Percentiles rank a stretch among this genome's conserved stretches.
Conservation (phyloP, 2,797 vertebrate genomes). For the Alauda arvensis region DNA sequence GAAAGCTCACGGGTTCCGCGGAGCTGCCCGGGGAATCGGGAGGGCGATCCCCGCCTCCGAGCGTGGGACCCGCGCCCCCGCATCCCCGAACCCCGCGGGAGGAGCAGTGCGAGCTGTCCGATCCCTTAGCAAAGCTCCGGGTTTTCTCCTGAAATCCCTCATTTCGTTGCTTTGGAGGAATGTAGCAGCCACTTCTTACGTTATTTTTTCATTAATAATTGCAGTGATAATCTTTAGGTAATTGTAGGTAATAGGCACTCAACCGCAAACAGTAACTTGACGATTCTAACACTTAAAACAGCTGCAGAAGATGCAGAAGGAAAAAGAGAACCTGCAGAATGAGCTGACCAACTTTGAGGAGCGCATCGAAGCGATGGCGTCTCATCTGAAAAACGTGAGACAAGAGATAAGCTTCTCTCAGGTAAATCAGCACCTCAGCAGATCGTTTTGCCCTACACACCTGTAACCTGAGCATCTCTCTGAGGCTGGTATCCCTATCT, state of each 20-base stretch:
- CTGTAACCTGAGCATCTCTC: background rate
- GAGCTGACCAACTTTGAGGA: slow-evolving; percentile 73
- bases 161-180: fast-evolving
- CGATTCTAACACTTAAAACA: slow-evolving; percentile 43
- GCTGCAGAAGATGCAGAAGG: slow-evolving; percentile 77
- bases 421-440: slow-evolving; percentile 65
- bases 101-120: background rate
- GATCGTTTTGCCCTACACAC: no score
- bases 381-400: slow-evolving; percentile 78
- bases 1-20: background rate
- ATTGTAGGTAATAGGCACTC: background rate
- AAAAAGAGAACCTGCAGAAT: slow-evolving; percentile 71
- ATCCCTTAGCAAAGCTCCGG: no score
- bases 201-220: background rate
- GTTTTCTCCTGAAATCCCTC: background rate
- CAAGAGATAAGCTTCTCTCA: slow-evolving; percentile 82
- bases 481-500: fast-evolving
- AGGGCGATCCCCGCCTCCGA: background rate
- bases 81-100: background rate
- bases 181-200: fast-evolving
- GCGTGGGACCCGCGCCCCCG: background rate
- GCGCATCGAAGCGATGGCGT: slow-evolving; percentile 67
- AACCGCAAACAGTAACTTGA: background rate
- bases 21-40: background rate
- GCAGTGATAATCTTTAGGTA: background rate